Conservation (phyloP, 2,888 invertebrate genomes). For the Sisyra terminalis region DNA sequence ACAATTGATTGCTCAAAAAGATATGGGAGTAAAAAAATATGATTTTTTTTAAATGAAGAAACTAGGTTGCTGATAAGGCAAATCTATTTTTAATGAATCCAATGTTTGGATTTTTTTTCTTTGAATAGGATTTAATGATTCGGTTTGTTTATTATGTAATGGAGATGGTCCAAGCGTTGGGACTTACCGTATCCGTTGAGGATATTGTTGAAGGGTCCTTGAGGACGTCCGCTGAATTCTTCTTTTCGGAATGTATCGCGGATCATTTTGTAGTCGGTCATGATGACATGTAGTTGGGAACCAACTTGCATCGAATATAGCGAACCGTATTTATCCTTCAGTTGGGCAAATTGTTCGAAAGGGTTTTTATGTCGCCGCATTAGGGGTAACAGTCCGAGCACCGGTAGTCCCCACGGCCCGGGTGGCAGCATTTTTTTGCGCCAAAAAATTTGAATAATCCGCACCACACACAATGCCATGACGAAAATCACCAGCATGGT, state of each 20-base stretch:
- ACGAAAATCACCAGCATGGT: slow-evolving; percentile 33
- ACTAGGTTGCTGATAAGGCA: no score
- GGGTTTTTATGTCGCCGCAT: slow-evolving; percentile 56
- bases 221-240: slow-evolving; percentile 77
- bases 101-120: not conserved
- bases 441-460: slow-evolving; percentile 21
- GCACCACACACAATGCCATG: slow-evolving; percentile 27
- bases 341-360: slow-evolving; percentile 60
- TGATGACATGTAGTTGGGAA: slow-evolving; percentile 65
- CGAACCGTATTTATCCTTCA: slow-evolving; percentile 63
- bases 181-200: slow-evolving; percentile 79
- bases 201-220: slow-evolving; percentile 70
- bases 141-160: not conserved
- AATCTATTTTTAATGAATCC: not conserved
- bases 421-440: slow-evolving; percentile 47
- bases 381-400: slow-evolving; percentile 70
- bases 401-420: slow-evolving; percentile 75
- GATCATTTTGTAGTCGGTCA: slow-evolving; percentile 74
- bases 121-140: not conserved
- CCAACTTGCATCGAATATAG: slow-evolving; percentile 71
- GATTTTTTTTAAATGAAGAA: no score
- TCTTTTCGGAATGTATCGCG: slow-evolving; percentile 72
- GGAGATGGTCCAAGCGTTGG: not conserved
- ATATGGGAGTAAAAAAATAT: no score
- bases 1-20: no score